Evolutionary conservation across 2,888 invertebrate genomes (phyloP).

Genomic region (Philonicus albiceps): DNA sequence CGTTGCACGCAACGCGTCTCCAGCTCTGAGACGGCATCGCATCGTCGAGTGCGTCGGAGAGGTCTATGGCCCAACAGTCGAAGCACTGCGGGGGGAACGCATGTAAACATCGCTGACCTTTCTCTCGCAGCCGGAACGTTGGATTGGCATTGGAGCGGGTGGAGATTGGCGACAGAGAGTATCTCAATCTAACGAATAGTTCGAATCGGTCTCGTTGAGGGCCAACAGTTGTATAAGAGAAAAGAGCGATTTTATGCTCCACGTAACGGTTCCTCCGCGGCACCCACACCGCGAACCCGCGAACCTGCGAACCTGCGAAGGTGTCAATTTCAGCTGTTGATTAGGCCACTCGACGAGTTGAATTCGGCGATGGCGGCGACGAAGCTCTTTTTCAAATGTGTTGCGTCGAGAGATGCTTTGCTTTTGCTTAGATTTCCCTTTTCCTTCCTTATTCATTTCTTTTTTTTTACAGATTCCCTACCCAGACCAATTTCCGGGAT

Average conservation of each 20-base stretch:
- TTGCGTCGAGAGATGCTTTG: neutral
- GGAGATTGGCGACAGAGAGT: neutral
- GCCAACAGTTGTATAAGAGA: neutral
- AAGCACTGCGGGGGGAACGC: neutral
- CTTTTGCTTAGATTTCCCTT: neutral
- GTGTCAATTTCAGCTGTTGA: slow-evolving; percentile 9
- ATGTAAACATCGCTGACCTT: slow-evolving; percentile 33
- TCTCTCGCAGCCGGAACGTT: neutral
- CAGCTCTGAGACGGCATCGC: neutral
- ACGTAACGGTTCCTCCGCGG: neutral
- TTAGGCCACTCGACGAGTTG: neutral
- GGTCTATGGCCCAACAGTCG: neutral
- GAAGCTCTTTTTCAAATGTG: neutral
- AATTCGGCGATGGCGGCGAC: neutral
- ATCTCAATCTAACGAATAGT: neutral
- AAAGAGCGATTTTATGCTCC: neutral
- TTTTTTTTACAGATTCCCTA: neutral
- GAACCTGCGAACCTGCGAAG: neutral
- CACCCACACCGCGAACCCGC: neutral
- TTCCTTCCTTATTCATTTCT: neutral
- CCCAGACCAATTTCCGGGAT: neutral
- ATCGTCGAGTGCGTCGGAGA: neutral
- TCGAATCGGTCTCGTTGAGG: neutral
- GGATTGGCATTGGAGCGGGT: neutral
- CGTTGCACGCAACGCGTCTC: neutral